Evolutionary conservation across 2,113 vertebrate species (phyloP).

Genomic region (Cairina moschata): DNA sequence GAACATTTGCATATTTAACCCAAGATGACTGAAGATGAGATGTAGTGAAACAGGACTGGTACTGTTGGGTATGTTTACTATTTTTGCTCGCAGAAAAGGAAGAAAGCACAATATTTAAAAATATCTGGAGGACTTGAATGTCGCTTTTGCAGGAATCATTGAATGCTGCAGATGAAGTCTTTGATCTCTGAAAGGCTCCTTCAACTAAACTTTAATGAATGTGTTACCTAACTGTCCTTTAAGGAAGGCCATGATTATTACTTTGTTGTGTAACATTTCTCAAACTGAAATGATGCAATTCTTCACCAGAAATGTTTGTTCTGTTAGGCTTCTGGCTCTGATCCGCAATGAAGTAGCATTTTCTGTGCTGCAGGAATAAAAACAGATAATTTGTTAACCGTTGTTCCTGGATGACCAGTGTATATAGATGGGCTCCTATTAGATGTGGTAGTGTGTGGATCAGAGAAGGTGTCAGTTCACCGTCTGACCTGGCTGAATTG

Average conservation of each 20-base stretch:
- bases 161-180: constrained; percentile 23
- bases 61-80: not conserved
- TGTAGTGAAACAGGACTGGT: not conserved
- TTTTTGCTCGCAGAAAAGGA: too few species aligned
- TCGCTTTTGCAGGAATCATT: constrained; percentile 1
- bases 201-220: constrained; percentile 53
- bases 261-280: constrained; percentile 32
- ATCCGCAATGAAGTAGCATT: not conserved
- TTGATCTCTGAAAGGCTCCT: constrained; percentile 45
- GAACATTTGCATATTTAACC: constrained; percentile 8
- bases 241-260: constrained; percentile 32
- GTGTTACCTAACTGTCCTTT: constrained; percentile 46
- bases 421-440: not conserved
- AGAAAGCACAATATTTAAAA: constrained; percentile 31
- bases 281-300: not conserved
- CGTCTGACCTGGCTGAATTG: not conserved
- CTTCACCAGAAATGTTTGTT: not conserved
- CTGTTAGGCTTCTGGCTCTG: not conserved
- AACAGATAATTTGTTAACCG: not conserved
- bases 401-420: not conserved
- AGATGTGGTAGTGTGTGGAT: not conserved
- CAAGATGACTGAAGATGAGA: not conserved
- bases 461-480: not conserved
- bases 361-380: not conserved
- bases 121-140: constrained; percentile 1